phyloP scores from a whole-genome alignment of 2,888 invertebrate species.

The Neoitamus cyanurus region DNA sequence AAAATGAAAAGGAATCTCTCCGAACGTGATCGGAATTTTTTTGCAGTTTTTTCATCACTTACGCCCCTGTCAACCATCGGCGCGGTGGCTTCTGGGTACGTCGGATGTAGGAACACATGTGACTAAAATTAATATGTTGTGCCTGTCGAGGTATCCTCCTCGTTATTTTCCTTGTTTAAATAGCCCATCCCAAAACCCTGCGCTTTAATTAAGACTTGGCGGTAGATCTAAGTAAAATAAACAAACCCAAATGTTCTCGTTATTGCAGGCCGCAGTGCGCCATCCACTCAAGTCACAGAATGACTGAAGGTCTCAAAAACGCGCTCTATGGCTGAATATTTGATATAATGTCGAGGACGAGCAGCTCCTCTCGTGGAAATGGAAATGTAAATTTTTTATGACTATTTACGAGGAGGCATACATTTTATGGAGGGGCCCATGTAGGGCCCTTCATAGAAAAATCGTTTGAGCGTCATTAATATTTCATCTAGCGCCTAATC shows the following conservation, averaged over 20 bases:
- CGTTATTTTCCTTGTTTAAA: not conserved
- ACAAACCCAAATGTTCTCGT: not conserved
- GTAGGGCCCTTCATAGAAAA: not conserved
- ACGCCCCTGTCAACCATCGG: not conserved
- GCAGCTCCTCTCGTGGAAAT: not conserved
- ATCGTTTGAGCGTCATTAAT: not conserved
- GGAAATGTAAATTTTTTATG: not conserved
- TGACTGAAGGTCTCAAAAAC: not conserved
- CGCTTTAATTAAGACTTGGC: not conserved
- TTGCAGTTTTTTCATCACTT: not conserved
- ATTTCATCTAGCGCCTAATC: not conserved
- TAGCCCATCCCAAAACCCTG: not conserved
- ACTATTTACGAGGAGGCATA: not conserved
- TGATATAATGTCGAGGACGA: not conserved
- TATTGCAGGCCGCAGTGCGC: not conserved
- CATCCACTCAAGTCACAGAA: not conserved
- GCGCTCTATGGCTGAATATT: not conserved
- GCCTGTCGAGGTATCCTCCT: not conserved
- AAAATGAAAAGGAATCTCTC: slow-evolving; percentile 36
- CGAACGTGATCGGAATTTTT: slow-evolving; percentile 45
- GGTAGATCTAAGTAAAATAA: not conserved
- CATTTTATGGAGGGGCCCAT: not conserved
- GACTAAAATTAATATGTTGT: slow-evolving; percentile 12
- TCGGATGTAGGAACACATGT: not conserved
- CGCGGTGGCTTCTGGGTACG: not conserved